Percentiles rank a stretch among this genome's conserved stretches.
phyloP scores from a whole-genome alignment of 1,140 invertebrate genomes.

The Heliconius congener region DNA sequence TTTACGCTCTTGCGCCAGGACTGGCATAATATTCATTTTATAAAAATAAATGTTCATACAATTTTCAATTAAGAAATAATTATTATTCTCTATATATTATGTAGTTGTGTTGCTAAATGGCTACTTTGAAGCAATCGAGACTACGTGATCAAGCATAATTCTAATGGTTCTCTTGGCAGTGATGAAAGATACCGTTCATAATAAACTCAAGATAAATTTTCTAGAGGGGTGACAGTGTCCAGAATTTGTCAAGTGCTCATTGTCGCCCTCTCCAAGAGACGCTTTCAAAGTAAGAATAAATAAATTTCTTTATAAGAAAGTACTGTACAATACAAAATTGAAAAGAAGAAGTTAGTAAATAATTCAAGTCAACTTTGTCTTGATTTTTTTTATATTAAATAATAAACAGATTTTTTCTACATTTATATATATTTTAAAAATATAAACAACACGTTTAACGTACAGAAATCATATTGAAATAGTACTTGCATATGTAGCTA shows the following conservation, averaged over 20 bases:
- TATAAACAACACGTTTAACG: background rate
- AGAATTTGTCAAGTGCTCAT: conserved; percentile 5
- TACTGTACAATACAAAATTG: background rate
- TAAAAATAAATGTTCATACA: too few species aligned
- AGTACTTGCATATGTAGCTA: background rate
- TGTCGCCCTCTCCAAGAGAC: background rate
- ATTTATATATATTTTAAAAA: too few species aligned
- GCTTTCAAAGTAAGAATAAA: background rate
- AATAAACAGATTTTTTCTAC: too few species aligned
- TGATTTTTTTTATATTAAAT: too few species aligned
- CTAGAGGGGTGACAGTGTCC: background rate
- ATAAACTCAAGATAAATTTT: conserved; percentile 30
- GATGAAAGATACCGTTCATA: conserved; percentile 33
- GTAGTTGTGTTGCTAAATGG: conserved; percentile 23
- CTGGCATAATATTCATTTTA: too few species aligned
- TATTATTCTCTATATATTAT: background rate
- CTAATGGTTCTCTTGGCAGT: background rate
- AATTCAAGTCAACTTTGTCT: too few species aligned
- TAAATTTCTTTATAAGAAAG: background rate
- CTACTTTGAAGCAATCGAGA: conserved; percentile 38
- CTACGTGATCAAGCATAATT: conserved; percentile 47
- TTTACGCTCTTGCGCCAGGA: too few species aligned
- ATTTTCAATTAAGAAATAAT: background rate
- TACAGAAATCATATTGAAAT: background rate
- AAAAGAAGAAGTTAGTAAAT: too few species aligned